Evolutionary conservation across 2,888 invertebrate genomes (phyloP).

Genomic region (Dendrolimus pini): DNA sequence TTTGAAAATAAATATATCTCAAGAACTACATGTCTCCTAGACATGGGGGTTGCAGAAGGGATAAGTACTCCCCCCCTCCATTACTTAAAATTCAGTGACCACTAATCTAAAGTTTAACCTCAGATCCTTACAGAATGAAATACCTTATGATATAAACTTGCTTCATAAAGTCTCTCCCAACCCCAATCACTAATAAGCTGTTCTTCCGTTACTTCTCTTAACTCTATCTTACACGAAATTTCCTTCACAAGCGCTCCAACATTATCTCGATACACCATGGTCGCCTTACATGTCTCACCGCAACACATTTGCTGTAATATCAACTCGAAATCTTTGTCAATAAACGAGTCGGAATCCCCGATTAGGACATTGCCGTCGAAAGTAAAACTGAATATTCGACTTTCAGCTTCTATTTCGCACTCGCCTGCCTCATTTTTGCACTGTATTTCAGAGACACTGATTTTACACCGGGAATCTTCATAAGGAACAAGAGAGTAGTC

Average conservation of each 20-base stretch:
- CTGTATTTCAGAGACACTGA: slow-evolving; percentile 42
- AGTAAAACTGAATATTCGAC: slow-evolving; percentile 42
- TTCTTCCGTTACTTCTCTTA: slow-evolving; percentile 57
- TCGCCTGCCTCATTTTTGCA: slow-evolving; percentile 36
- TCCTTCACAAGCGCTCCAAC: slow-evolving; percentile 36
- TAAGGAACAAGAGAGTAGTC: slow-evolving; percentile 57
- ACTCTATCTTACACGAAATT: slow-evolving; percentile 55
- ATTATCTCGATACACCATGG: slow-evolving; percentile 44
- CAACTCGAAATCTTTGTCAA: slow-evolving; percentile 73
- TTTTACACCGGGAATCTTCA: slow-evolving; percentile 61
- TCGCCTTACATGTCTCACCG: slow-evolving; percentile 57
- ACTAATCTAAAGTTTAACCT: background rate
- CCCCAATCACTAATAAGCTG: slow-evolving; percentile 76
- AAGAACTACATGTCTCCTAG: no score
- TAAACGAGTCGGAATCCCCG: slow-evolving; percentile 60
- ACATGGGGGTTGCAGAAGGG: no score
- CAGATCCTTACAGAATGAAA: background rate
- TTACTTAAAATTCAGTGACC: no score
- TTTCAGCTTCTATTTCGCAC: slow-evolving; percentile 44
- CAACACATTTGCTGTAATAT: slow-evolving; percentile 72
- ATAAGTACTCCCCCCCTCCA: no score
- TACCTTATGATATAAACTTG: slow-evolving; percentile 69
- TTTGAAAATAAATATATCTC: no score
- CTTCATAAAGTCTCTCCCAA: slow-evolving; percentile 67
- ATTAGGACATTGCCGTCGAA: slow-evolving; percentile 66